Evolutionary conservation across 1,140 invertebrate species (phyloP).

Genomic region (Sogatella furcifera): DNA sequence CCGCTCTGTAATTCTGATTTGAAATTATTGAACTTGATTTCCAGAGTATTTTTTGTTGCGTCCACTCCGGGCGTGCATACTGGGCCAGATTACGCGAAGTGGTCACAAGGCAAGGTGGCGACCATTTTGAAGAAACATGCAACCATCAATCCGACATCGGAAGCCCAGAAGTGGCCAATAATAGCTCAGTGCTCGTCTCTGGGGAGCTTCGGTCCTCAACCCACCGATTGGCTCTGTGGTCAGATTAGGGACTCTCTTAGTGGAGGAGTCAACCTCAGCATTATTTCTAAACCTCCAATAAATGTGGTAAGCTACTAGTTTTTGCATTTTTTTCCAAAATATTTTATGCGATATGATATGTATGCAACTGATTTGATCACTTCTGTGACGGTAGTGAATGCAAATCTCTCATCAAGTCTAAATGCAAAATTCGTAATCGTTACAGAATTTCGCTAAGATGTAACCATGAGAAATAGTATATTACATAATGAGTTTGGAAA

Average conservation of each 20-base stretch:
- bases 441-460: too few species aligned
- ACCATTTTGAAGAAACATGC: constrained; percentile 52
- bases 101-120: constrained; percentile 62
- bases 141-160: constrained; percentile 37
- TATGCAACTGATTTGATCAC: too few species aligned
- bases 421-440: too few species aligned
- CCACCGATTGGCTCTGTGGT: constrained; percentile 55
- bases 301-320: constrained; percentile 28
- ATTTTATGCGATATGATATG: too few species aligned
- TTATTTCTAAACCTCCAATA: constrained; percentile 20
- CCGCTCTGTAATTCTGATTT: neutral
- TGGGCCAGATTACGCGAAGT: constrained; percentile 39
- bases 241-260: constrained; percentile 47
- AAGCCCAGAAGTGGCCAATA: constrained; percentile 49
- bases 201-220: constrained; percentile 63
- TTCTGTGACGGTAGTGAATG: too few species aligned
- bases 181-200: constrained; percentile 86
- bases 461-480: too few species aligned
- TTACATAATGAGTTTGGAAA: too few species aligned
- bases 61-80: constrained; percentile 74
- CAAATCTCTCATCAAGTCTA: too few species aligned
- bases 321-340: too few species aligned
- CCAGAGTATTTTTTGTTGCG: constrained; percentile 70
- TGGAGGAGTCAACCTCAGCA: neutral
- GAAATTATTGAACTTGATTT: constrained; percentile 13